A percentile compares a stretch with the other conserved stretches of the same genome.
Conservation (phyloP, 2,113 vertebrate species). For the Herpailurus yagouaroundi region DNA sequence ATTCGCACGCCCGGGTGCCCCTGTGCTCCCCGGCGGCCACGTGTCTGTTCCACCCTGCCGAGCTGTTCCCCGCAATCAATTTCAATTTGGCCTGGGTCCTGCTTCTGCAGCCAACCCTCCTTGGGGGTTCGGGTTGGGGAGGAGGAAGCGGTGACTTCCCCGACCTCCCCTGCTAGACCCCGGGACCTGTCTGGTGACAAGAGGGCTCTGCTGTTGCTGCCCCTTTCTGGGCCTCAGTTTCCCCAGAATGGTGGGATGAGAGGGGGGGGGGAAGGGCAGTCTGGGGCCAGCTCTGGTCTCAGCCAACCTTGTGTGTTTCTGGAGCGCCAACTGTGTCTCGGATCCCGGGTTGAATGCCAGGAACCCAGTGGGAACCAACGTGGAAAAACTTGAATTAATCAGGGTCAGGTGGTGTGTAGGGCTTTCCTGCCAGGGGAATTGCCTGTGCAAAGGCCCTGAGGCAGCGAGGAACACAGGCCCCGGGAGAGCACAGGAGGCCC, state of each 20-base stretch:
- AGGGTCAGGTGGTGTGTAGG: not conserved
- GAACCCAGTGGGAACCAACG: not conserved
- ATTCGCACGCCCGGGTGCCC: not conserved
- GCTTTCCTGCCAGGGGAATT: too few species aligned
- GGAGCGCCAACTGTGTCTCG: accelerated
- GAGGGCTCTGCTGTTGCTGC: not conserved
- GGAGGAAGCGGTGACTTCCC: not conserved
- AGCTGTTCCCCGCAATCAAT: conserved; percentile 74
- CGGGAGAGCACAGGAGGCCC: too few species aligned
- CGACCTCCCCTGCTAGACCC: not conserved
- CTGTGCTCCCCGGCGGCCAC: conserved; percentile 10
- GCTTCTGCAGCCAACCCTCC: conserved; percentile 31
- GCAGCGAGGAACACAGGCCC: not conserved
- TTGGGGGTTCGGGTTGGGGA: not conserved
- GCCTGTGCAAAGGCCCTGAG: not conserved
- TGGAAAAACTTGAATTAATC: not conserved
- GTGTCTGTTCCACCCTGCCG: conserved; percentile 72
- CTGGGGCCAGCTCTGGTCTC: not conserved
- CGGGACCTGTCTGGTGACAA: accelerated
- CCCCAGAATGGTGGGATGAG: not conserved
- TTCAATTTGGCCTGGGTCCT: conserved; percentile 67
- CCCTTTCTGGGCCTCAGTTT: not conserved
- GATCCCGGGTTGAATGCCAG: accelerated
- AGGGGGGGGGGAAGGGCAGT: accelerated
- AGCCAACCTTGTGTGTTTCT: not conserved